Evolutionary conservation across 2,113 vertebrate species (phyloP).

Genomic region (Cavia porcellus): DNA sequence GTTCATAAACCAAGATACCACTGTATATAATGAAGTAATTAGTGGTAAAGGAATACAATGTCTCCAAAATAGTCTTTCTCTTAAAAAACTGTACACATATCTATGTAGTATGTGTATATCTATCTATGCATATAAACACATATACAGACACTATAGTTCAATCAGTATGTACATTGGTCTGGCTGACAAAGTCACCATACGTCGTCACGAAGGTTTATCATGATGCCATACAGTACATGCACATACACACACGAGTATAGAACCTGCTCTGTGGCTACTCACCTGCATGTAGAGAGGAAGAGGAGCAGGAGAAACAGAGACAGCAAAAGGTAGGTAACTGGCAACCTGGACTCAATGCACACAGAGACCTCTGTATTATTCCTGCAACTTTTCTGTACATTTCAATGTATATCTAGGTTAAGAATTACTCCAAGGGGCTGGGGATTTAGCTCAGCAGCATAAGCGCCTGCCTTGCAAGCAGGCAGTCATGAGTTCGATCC

Average conservation of each 20-base stretch:
- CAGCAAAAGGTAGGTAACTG: neutral
- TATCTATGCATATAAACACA: neutral
- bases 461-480: no score
- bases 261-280: neutral
- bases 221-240: neutral
- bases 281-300: neutral
- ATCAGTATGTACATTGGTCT: neutral
- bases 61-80: neutral
- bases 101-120: neutral
- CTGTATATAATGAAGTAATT: neutral
- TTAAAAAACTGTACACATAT: neutral
- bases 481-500: no score
- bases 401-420: slow-evolving; percentile 33
- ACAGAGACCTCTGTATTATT: neutral
- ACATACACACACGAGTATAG: neutral
- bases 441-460: no score
- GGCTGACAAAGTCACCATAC: neutral
- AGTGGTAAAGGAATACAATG: neutral
- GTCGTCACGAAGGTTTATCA: neutral
- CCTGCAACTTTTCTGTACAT: neutral
- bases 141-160: neutral
- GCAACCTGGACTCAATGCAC: neutral
- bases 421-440: neutral
- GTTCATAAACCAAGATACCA: neutral
- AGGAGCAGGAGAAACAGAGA: neutral